A percentile compares a stretch with the other conserved stretches of the same genome.
phyloP scores from a whole-genome alignment of 1,140 invertebrate genomes.

The Lordiphosa clarofinis region DNA sequence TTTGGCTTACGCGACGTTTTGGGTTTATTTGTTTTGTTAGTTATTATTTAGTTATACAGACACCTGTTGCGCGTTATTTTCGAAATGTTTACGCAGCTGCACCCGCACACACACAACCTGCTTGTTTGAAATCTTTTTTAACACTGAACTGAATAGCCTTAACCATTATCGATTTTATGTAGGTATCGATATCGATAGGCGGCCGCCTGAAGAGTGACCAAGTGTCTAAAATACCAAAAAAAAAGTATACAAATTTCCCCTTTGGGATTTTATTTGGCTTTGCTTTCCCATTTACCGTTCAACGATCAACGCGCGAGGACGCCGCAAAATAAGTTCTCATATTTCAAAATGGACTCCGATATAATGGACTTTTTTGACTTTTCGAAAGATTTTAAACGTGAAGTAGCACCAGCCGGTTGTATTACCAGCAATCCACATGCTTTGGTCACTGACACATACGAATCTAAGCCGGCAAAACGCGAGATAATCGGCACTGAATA shows the following conservation, averaged over 20 bases:
- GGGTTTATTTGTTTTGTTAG: conserved; percentile 3
- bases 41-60: conserved; percentile 22
- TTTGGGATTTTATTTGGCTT: no score
- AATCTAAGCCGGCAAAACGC: conserved; percentile 45
- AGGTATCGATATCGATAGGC: no score
- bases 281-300: conserved; percentile 35
- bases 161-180: no score
- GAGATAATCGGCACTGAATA: conserved; percentile 57
- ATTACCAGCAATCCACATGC: conserved; percentile 18
- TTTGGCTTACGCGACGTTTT: conserved; percentile 22
- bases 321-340: not conserved
- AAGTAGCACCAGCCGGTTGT: conserved; percentile 14
- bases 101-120: conserved; percentile 3
- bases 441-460: conserved; percentile 1
- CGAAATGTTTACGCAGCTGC: not conserved
- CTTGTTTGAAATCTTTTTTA: conserved; percentile 1
- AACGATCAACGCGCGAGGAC: not conserved
- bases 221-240: no score
- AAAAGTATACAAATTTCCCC: no score
- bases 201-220: no score
- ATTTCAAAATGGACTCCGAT: conserved; percentile 53
- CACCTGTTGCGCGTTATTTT: conserved; percentile 22
- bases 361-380: conserved; percentile 73
- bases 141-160: no score
- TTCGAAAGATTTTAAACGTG: conserved; percentile 58